Base-by-base conservation (phyloP, 2,797 vertebrate genomes). In the Euphonia xanthogaster region DNA sequence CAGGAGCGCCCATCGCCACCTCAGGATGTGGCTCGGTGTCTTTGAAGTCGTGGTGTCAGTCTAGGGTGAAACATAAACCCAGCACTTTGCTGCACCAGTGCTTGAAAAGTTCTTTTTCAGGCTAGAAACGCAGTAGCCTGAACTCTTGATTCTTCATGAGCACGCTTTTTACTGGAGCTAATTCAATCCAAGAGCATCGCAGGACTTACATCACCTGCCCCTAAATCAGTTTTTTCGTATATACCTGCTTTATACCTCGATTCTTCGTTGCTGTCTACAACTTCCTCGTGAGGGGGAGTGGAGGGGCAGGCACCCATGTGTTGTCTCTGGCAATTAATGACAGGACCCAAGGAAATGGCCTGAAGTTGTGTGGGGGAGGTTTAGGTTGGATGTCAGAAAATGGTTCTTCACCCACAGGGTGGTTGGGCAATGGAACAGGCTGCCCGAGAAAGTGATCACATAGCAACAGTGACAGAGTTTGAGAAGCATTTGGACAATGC, bases 161-260 rank as follows among this genome's bases (percentile, higher is more conserved):
- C 20, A 6, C 12, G 28, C 24, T 0, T 77, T 84, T 47, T 25
- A 30, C 44, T 22, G 58, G n/a, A 15, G 30, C 24, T 47, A 20
- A 42, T 57, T 60, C 63, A 15, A 20, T 33, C 60, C 18, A 48
- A 51, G 58, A 53, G 28, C 42, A 2, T 20, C 40, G 78, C 61
- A 42, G 58, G 57, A 39, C 12, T 6, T 48, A 9, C 4, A 42
- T 39, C 84, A 58, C 47, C 24, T 17, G 18, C 18, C 44, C 60
- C 55, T 35, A 54, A 66, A 75, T 18, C 47, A 4, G 2, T 47
- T 44, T 88, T 73, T 54, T 33, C 12, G 3, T 40, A 19, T 8
- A 2, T 35, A 23, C 30, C 50, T 60, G 1, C 1, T 7, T 62
- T 55, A 21, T 33, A 31, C 17, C 28, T 45, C 6, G 1, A 31